Evolutionary conservation across 2,888 invertebrate genomes (phyloP), one percentile per base, ranked within the genome.

Genomic region (Polymixis flavicincta): DNA sequence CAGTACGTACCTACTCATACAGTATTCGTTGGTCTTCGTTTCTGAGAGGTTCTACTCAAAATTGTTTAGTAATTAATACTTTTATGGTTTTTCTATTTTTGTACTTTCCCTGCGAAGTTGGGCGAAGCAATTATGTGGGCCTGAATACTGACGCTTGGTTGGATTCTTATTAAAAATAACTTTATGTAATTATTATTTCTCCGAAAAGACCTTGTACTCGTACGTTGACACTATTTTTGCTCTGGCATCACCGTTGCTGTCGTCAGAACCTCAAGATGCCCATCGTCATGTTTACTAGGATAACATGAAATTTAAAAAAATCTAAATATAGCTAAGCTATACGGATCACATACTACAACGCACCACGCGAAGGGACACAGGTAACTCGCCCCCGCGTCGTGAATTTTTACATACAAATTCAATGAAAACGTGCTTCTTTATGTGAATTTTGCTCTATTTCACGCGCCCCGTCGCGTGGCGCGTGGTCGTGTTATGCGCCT

Each of bases 111-210:
- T 42, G 1, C 28, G 14, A 78, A 69, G 25, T 28, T 48, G 0
- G 22, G 9, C 14, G n/a, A 69, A 69, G 79, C 19, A 75, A 78
- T 76, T 61, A 75, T 8, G 50, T 57, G 42, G 55, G 2, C 54
- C 17, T 45, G 64, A 45, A 45, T 8, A 45, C 32, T 9, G 37
- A n/a, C 17, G n/a, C 25, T 55, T 48, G 14, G 2, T 37, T 28
- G 45, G 25, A 50, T 55, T 73, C 25, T 42, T 28, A 25, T 19
- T 55, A 6, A 0, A 25, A n/a, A 9, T 52, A n/a, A 4, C 19
- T 9, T 5, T 17, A 17, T n/a, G 3, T 19, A 25, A 63, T 42
- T 42, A 25, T 42, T 19, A 63, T 45, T 25, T 45, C 19, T 45
- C 19, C 19, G 13, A 45, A 13, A 4, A 25, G 19, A 6, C 28